Base-by-base conservation (phyloP, 1,140 invertebrate species). In the Archivesica marissinica region DNA sequence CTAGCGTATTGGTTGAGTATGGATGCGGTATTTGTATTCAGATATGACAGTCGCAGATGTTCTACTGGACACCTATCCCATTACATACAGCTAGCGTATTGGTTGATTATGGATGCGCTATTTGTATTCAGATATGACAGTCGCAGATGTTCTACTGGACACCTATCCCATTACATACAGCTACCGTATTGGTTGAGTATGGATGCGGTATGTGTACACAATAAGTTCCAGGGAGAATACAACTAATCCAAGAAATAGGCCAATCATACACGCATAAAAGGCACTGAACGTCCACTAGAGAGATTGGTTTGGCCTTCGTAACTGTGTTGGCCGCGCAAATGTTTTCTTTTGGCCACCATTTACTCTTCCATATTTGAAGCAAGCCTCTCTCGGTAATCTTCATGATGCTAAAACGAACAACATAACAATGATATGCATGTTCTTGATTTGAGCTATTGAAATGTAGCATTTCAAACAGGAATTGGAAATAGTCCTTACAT, bases 331-430 rank as follows among this genome's bases (percentile, higher is more conserved):
- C 76, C 7, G 38, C 25, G 28, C 76, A 79, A 33, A 79, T 44
- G n/a, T 66, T 79, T 7, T 56, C 13, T 33, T 79, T 79, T 20
- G 76, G 76, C 76, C 56, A 66, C 76, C 76, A 79, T 41, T 66
- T 61, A 23, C 41, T 15, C 23, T 79, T 64, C 76, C 56, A 64
- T 52, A 64, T 50, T 79, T 41, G 25, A 2, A 47, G 20, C 6
- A 79, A 39, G 13, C 56, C 76, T 25, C 25, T n/a, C n/a, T 66
- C 59, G 23, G 44, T 35, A 35, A 66, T 79, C 15, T 61, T 64
- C 7, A 79, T 64, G 41, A 79, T 79, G 20, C 76, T 64, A 68
- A 38, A 68, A 38, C 6, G 6, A 68, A 25, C 9, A 44, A 68
- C 23, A n/a, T 66, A 68, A 11, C 9, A 25, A n/a, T n/a, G n/a